A percentile compares a stretch with the other conserved stretches of the same genome.
These are phyloP conservation scores for Paradoxurus hermaphroditus DNA, from an alignment of 2,113 vertebrate species.

Conservation along the genomic window DNA sequence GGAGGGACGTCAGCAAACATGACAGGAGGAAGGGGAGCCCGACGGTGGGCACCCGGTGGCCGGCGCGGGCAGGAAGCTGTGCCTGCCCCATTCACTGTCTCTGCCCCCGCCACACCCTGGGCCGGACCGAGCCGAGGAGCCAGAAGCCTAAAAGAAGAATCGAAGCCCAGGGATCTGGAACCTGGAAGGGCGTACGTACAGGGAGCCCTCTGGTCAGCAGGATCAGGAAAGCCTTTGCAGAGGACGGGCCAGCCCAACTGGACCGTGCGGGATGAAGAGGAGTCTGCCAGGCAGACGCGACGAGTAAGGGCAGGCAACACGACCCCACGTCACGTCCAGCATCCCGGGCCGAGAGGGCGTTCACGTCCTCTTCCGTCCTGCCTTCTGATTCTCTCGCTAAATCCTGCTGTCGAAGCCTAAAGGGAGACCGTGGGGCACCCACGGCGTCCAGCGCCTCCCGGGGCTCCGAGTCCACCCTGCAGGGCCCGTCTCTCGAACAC, in stretches of 20 bases:
- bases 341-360: background rate
- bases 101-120: background rate
- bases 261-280: background rate
- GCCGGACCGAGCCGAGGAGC: background rate
- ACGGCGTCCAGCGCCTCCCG: background rate
- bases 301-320: background rate
- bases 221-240: background rate
- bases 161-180: background rate
- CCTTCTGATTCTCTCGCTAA: background rate
- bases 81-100: background rate
- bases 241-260: background rate
- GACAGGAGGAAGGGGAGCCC: background rate
- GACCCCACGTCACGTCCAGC: rapidly evolving
- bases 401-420: background rate
- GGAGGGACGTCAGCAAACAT: background rate
- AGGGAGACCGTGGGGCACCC: background rate
- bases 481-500: background rate
- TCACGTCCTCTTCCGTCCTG: background rate
- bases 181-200: background rate
- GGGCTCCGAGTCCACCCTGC: background rate
- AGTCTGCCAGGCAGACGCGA: background rate
- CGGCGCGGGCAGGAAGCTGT: rapidly evolving
- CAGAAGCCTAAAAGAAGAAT: background rate
- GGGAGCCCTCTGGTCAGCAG: background rate
- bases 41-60: background rate